Evolutionary conservation across 2,797 vertebrate species (phyloP), one percentile per base, ranked within the genome.

Genomic region (Erpetoichthys calabaricus): DNA sequence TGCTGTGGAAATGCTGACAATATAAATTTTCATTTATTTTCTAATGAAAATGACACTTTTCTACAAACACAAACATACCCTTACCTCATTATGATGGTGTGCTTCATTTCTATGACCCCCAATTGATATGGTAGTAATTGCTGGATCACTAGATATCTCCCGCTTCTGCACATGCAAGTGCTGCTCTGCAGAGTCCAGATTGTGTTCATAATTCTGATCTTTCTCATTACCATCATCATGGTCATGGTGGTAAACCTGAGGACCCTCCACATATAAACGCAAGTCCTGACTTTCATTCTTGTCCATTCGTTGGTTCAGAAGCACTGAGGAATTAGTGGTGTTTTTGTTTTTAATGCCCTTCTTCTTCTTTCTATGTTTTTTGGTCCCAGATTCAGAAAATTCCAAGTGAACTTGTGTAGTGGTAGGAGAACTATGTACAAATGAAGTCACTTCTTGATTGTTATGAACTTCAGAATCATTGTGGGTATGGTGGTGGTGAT

Each of bases 71-170:
- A 25, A 25, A 25, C 25, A 25, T 25, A 25, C 0, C 69, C 80
- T 63, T 70, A 99, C 95, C 90, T 91, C 89, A 51, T 90, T 88
- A 2, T 85, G 89, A 5, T 80, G 86, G 45, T 83, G 89, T 42
- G 66, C 65, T 0, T 76, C 55, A 53, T 70, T 75, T 1, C 52
- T 66, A 2, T 67, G 70, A 47, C 88, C 85, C 57, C 63, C 74
- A 51, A 70, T 45, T 0, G 51, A 66, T 0, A 8, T 68, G 6
- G 68, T 69, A 0, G 79, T 63, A 42, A 61, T 61, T 0, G 8
- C 63, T 2, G 59, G 63, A 5, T 63, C 75, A 10, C 73, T 86
- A 1, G 85, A 76, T 0, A 84, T 86, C 59, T 91, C 92, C 55
- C 91, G 73, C 64, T 90, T 93, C 6, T 73, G 65, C 65, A 82